A percentile compares a stretch with the other conserved stretches of the same genome.
These are phyloP conservation scores for Sericinus montela DNA, from an alignment of 2,888 invertebrate species.

Conservation along the genomic window DNA sequence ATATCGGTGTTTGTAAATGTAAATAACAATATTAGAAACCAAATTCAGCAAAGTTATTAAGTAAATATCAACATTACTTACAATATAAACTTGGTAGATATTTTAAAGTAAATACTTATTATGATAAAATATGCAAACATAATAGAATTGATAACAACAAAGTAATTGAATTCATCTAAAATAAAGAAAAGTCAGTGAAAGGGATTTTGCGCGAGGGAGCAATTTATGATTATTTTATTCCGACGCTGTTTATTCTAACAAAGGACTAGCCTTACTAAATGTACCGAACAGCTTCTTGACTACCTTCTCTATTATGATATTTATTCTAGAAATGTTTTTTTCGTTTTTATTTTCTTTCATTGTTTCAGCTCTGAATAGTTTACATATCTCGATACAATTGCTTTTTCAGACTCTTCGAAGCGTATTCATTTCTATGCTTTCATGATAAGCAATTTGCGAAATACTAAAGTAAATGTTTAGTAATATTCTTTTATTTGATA, in stretches of 20 bases:
- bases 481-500: too few relatives aligned
- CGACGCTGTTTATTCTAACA: conserved; percentile 15
- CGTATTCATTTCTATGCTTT: too few relatives aligned
- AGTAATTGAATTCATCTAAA: conserved; percentile 16
- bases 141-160: conserved; percentile 10
- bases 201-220: conserved; percentile 5
- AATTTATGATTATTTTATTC: conserved; percentile 21
- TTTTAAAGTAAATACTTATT: background rate
- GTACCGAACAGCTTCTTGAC: conserved; percentile 7
- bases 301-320: background rate
- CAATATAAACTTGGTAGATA: too few relatives aligned
- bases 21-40: too few relatives aligned
- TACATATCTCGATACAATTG: too few relatives aligned
- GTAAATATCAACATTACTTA: too few relatives aligned
- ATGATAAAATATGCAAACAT: background rate
- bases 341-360: background rate
- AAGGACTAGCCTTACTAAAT: conserved; percentile 14
- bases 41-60: too few relatives aligned
- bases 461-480: too few relatives aligned
- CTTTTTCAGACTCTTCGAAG: too few relatives aligned
- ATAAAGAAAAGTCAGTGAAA: conserved; percentile 11
- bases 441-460: too few relatives aligned
- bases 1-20: too few relatives aligned
- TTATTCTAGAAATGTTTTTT: background rate
- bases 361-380: background rate